phyloP scores from a whole-genome alignment of 2,113 vertebrate genomes.

The Rhea americana region DNA sequence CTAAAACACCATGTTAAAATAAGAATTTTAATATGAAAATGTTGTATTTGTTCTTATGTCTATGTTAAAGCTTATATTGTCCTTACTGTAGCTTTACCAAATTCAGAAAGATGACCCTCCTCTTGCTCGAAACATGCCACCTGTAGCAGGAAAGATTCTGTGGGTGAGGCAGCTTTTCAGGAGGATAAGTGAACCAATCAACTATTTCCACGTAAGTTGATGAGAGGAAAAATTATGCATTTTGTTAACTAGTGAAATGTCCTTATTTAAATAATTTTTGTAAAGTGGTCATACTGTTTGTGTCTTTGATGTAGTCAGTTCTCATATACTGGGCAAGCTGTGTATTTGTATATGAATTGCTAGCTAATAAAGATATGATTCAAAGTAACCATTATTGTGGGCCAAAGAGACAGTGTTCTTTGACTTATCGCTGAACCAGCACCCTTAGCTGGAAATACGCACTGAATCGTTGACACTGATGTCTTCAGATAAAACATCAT shows the following conservation, averaged over 20 bases:
- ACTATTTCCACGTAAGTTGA: conserved; percentile 80
- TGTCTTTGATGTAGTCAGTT: background rate
- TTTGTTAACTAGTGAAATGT: background rate
- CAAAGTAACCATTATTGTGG: background rate
- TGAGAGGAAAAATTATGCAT: background rate
- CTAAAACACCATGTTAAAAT: background rate
- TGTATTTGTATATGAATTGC: background rate
- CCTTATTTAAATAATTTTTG: background rate
- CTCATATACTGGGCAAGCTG: background rate
- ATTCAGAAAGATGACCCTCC: conserved; percentile 79
- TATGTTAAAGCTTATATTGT: background rate
- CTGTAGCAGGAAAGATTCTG: conserved; percentile 81
- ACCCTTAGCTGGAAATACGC: background rate
- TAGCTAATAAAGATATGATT: background rate
- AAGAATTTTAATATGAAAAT: background rate
- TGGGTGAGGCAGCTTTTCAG: conserved; percentile 85
- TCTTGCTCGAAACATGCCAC: conserved; percentile 82
- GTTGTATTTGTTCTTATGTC: background rate
- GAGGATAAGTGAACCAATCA: conserved; percentile 82
- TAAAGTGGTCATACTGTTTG: background rate
- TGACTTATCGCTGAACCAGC: background rate
- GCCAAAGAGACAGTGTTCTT: background rate
- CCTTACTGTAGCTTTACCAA: conserved; percentile 75
- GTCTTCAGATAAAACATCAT: background rate
- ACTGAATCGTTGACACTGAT: background rate